A percentile compares a stretch with the other conserved stretches of the same genome.
These are phyloP conservation scores for Hippopotamyrus pictus DNA, from an alignment of 2,797 vertebrate genomes.

Conservation along the genomic window DNA sequence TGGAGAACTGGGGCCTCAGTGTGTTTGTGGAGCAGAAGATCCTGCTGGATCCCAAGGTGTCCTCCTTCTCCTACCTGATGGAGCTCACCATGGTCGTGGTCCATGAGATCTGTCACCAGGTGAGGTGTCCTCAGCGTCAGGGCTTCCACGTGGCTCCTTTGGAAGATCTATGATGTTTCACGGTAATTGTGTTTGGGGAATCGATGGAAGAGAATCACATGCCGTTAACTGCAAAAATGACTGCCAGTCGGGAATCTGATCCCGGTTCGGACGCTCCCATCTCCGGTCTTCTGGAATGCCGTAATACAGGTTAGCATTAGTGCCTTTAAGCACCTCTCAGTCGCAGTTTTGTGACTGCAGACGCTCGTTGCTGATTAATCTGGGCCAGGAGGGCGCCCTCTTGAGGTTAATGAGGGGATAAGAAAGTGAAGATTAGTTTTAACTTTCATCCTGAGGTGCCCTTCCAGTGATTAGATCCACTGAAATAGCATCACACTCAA, in stretches of 20 bases:
- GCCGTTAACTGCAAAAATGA: neutral
- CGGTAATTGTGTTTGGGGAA: neutral
- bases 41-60: conserved; percentile 70
- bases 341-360: neutral
- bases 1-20: conserved; percentile 77
- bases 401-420: neutral
- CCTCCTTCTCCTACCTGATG: conserved; percentile 71
- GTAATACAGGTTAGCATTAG: neutral
- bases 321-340: neutral
- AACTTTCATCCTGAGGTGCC: neutral
- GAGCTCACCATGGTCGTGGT: conserved; percentile 79
- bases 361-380: neutral
- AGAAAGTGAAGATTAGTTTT: neutral
- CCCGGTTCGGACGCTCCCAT: neutral
- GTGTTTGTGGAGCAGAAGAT: conserved; percentile 75
- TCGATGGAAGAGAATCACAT: neutral
- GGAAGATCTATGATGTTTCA: neutral
- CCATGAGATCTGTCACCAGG: conserved; percentile 78
- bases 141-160: neutral
- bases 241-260: neutral
- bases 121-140: conserved; percentile 40
- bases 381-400: neutral
- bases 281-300: neutral
- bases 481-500: neutral
- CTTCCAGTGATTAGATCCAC: neutral